Percentiles rank a stretch among this genome's conserved stretches.
Evolutionary conservation across 2,888 invertebrate species (phyloP).

Genomic region (Epirrita christyi): DNA sequence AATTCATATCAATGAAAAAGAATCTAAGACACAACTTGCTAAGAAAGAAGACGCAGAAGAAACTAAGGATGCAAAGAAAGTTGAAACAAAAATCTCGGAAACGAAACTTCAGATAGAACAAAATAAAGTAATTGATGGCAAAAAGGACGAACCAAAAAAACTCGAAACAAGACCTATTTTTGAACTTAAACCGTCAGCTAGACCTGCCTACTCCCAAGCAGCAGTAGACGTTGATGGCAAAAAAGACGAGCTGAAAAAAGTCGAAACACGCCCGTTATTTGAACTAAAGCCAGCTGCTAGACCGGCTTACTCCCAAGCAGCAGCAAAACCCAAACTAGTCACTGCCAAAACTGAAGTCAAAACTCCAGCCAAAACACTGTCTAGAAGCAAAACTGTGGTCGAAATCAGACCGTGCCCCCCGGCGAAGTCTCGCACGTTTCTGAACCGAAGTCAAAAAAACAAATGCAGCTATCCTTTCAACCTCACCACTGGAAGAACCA

Average conservation of each 20-base stretch:
- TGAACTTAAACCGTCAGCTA: conserved; percentile 37
- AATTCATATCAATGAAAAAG: conserved; percentile 19
- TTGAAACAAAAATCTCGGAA: conserved; percentile 16
- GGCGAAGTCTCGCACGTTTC: conserved; percentile 57
- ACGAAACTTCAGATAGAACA: conserved; percentile 13
- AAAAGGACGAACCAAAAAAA: conserved; percentile 17
- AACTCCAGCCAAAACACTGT: conserved; percentile 52
- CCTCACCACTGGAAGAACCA: conserved; percentile 76
- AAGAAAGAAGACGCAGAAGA: conserved; percentile 46
- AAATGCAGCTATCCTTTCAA: conserved; percentile 82
- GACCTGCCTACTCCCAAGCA: neutral
- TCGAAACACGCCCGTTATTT: conserved; percentile 47
- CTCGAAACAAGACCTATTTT: conserved; percentile 48
- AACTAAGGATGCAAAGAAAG: conserved; percentile 17
- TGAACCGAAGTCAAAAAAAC: conserved; percentile 65
- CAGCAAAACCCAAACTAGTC: conserved; percentile 75
- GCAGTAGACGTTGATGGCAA: conserved; percentile 9
- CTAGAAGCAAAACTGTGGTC: conserved; percentile 77
- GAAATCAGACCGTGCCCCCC: conserved; percentile 67
- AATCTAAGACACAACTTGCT: conserved; percentile 36
- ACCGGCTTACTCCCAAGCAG: conserved; percentile 81
- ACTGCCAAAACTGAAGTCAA: conserved; percentile 66
- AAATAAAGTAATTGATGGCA: conserved; percentile 14
- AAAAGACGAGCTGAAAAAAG: conserved; percentile 17
- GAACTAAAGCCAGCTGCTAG: conserved; percentile 56